A percentile compares a stretch with the other conserved stretches of the same genome.
phyloP scores from a whole-genome alignment of 2,113 vertebrate genomes.

The Zosterops hypoxanthus region DNA sequence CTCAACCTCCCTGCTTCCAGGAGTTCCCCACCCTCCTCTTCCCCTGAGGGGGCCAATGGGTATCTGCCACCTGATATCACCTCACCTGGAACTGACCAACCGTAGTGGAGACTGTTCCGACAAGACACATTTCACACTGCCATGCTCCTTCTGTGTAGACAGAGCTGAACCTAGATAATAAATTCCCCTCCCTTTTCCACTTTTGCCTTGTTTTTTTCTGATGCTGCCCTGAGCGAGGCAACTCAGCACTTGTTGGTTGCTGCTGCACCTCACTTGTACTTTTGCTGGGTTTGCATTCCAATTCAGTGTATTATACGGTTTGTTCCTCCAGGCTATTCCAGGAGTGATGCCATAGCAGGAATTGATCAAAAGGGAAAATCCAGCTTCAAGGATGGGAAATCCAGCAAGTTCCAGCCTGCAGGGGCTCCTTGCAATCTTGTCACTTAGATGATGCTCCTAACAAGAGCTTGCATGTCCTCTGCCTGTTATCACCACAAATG shows the following conservation, averaged over 20 bases:
- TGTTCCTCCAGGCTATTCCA: not conserved
- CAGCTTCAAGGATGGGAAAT: not conserved
- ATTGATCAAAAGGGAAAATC: not conserved
- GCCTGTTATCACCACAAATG: not conserved
- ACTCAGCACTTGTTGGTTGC: not conserved
- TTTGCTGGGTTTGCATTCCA: not conserved
- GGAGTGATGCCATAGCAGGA: not conserved
- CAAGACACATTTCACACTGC: not conserved
- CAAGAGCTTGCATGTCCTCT: accelerated
- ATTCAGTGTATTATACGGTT: not conserved
- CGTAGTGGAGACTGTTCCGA: not conserved
- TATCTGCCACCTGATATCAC: slow-evolving; percentile 50
- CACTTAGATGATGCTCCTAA: not conserved
- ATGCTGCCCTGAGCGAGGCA: not conserved
- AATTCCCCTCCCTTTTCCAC: not conserved
- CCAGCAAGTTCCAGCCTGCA: not conserved
- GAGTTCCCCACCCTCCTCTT: slow-evolving; percentile 11
- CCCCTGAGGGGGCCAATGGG: not conserved
- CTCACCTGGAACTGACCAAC: slow-evolving; percentile 58
- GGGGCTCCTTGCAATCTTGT: not conserved
- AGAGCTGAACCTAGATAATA: not conserved
- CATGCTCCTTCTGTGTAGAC: not conserved
- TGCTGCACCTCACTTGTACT: not conserved
- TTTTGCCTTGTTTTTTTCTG: not conserved
- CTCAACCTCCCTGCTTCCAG: not conserved